Base-by-base conservation (phyloP, 2,888 invertebrate genomes). In the Conchocele bisecta region DNA sequence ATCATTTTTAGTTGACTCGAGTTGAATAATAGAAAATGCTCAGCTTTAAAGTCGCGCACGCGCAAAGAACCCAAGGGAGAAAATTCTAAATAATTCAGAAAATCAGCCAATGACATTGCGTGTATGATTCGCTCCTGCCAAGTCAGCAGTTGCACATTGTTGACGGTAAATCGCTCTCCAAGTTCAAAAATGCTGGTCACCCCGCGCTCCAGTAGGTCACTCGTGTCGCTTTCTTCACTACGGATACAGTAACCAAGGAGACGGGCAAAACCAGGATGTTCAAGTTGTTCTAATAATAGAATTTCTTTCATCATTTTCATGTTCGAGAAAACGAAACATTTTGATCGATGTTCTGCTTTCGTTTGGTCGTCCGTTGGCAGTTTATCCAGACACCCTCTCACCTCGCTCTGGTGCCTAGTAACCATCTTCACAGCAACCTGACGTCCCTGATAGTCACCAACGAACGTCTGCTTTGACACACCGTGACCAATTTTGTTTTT, bases 271-370 rank as follows among this genome's bases (percentile, higher is more conserved):
- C 87, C 87, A n/a, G 82, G 85, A 64, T 89, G 89, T 37, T 80
- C 60, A 3, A 90, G 71, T 75, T 90, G 88, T 63, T 86, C 80
- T 39, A 86, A 70, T 20, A 90, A 53, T 22, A 90, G 69, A 42
- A 89, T 88, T 65, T 90, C 89, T 72, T 90, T 89, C 89, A 90
- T 89, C 20, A 90, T 74, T 64, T 87, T 88, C 83, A 87, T 87
- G 15, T 86, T 89, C 6, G 89, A 83, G 22, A 83, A 79, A 0
- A 83, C 80, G 65, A 84, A 88, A 57, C 89, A 90, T 29, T 79
- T 65, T 2, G 82, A 78, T 17, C 78, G 51, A 35, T 60, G 56
- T 33, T 70, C 44, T 22, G 63, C 56, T 46, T 69, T 54, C 24
- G 58, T 44, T n/a, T 61, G 56, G 41, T 75, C 68, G 53, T 57